These are phyloP conservation scores for Berghia stephanieae DNA, from an alignment of 1,140 invertebrate species.

Conservation along the genomic window DNA sequence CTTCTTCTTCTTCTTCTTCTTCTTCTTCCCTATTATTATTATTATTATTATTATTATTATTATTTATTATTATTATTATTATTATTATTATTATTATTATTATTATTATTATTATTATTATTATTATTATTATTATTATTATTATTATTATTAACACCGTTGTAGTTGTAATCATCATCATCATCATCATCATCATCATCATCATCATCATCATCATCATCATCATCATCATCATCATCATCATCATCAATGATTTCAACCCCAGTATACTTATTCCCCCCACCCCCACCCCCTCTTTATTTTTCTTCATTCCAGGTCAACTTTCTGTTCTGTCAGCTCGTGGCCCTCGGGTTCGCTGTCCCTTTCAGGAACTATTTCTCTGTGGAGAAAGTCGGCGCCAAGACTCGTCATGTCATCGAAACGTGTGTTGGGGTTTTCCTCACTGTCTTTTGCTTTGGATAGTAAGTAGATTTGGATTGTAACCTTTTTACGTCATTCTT, in stretches of 20 bases:
- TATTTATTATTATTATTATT: too few species aligned
- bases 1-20: too few species aligned
- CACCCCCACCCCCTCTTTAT: too few species aligned
- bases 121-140: not conserved
- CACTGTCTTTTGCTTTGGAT: constrained; percentile 60
- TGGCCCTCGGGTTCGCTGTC: constrained; percentile 48
- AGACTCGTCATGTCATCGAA: constrained; percentile 48
- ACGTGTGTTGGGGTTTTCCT: constrained; percentile 49
- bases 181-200: constrained; percentile 29
- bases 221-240: constrained; percentile 32
- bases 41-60: too few species aligned
- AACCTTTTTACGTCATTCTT: too few species aligned
- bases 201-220: constrained; percentile 35
- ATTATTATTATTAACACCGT: too few species aligned
- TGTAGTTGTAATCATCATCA: constrained; percentile 19
- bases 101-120: not conserved
- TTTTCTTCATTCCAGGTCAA: constrained; percentile 56
- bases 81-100: too few species aligned
- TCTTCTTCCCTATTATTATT: too few species aligned
- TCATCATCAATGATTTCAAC: too few species aligned
- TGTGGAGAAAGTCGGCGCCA: constrained; percentile 34
- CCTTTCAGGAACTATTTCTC: constrained; percentile 49
- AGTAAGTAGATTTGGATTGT: too few species aligned
- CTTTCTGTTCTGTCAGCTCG: constrained; percentile 55
- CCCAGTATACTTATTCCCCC: too few species aligned